These are phyloP conservation scores for Semaprochilodus insignis DNA, from an alignment of 2,797 vertebrate species.

Conservation along the genomic window DNA sequence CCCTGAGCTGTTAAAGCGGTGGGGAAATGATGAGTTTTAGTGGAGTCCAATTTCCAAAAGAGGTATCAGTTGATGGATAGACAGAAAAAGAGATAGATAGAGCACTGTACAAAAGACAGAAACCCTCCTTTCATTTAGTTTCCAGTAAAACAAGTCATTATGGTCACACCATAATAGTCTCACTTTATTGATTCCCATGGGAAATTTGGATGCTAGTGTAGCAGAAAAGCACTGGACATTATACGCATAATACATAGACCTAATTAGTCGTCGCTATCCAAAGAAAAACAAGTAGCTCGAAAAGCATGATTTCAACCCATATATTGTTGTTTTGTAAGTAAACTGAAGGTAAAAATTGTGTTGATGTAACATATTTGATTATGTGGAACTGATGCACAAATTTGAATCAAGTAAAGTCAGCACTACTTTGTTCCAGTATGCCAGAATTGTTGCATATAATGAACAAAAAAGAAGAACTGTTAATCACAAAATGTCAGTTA, in stretches of 20 bases:
- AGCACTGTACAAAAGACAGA: not conserved
- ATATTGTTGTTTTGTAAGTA: too few species aligned
- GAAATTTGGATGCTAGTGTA: not conserved
- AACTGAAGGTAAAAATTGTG: too few species aligned
- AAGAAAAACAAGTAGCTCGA: too few species aligned
- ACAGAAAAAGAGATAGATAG: not conserved
- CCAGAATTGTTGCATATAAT: not conserved
- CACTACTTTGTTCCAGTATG: not conserved
- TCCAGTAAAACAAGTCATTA: not conserved
- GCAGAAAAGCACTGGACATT: not conserved
- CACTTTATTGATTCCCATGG: not conserved
- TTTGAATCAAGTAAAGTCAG: too few species aligned
- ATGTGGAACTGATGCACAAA: too few species aligned
- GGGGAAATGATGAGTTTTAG: not conserved
- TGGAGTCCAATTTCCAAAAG: not conserved
- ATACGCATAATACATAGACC: not conserved
- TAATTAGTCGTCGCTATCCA: too few species aligned
- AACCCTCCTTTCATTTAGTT: too few species aligned
- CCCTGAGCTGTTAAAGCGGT: not conserved
- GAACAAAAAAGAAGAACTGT: not conserved
- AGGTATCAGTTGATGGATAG: not conserved
- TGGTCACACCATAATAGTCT: not conserved
- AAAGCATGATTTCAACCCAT: too few species aligned
- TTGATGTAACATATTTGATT: too few species aligned
- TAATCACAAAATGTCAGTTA: not conserved